A percentile compares a stretch with the other conserved stretches of the same genome.
phyloP scores from a whole-genome alignment of 2,888 invertebrate genomes.

The Octonoba sinensis region DNA sequence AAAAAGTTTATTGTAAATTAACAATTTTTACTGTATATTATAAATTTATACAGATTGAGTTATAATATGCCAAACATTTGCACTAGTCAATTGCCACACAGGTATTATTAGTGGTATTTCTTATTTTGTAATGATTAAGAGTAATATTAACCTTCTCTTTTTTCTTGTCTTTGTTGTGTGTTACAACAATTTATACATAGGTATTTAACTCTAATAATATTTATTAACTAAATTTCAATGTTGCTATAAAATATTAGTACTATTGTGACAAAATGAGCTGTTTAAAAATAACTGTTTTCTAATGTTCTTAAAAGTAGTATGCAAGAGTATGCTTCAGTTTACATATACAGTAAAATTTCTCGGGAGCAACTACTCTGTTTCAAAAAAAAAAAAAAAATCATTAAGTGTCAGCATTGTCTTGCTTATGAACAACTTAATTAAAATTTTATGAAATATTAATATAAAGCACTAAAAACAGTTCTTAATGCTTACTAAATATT shows the following conservation, averaged over 20 bases:
- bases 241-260: constrained; percentile 42
- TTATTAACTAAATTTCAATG: constrained; percentile 47
- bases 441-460: no score
- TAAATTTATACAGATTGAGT: constrained; percentile 41
- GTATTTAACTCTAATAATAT: constrained; percentile 48
- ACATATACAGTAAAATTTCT: no score
- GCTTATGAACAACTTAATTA: no score
- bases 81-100: constrained; percentile 52
- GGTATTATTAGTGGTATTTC: constrained; percentile 42
- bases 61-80: constrained; percentile 49
- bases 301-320: no score
- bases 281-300: constrained; percentile 41
- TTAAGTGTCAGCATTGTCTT: no score
- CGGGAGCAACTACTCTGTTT: no score
- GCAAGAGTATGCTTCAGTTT: no score
- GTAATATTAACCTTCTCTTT: constrained; percentile 30
- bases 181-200: constrained; percentile 45
- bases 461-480: no score
- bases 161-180: constrained; percentile 52
- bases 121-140: constrained; percentile 39
- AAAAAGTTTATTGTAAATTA: constrained; percentile 50
- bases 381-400: no score
- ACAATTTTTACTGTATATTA: constrained; percentile 48
- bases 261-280: constrained; percentile 35
- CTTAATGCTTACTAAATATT: no score